Percentiles rank a stretch among this genome's conserved stretches.
These are phyloP conservation scores for Neolamprologus cancellatus DNA, from an alignment of 2,113 vertebrate species.

Conservation along the genomic window DNA sequence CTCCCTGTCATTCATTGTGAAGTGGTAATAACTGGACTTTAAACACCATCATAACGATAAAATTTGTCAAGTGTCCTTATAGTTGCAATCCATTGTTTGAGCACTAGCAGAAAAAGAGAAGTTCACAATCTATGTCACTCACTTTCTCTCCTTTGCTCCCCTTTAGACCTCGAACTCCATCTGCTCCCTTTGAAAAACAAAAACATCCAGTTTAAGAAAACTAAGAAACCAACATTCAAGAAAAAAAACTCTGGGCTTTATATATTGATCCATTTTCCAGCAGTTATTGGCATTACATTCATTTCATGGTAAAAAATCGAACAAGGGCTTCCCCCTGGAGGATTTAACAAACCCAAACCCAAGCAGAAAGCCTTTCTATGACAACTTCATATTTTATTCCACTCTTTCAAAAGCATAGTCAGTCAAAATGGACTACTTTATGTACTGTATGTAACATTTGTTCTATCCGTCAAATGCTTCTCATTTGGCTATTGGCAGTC, in stretches of 20 bases:
- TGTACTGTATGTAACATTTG: conserved; percentile 5
- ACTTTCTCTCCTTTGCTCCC: conserved; percentile 90
- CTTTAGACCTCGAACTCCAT: conserved; percentile 83
- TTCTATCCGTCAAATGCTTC: conserved; percentile 25
- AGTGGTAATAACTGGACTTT: not conserved
- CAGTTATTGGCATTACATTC: conserved; percentile 17
- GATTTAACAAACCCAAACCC: not conserved
- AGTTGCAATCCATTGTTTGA: not conserved
- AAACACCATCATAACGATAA: not conserved
- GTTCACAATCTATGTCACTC: conserved; percentile 14
- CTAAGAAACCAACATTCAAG: not conserved
- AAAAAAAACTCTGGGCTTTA: not conserved
- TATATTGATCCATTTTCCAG: not conserved
- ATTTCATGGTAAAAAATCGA: not conserved
- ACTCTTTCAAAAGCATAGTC: not conserved
- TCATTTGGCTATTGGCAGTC: conserved; percentile 9
- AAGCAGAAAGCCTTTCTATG: not conserved
- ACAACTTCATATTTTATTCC: not conserved
- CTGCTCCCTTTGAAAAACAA: conserved; percentile 76
- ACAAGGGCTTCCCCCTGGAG: not conserved
- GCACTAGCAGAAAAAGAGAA: not conserved
- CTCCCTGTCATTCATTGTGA: conserved; percentile 72
- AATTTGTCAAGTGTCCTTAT: not conserved
- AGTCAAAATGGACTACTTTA: not conserved
- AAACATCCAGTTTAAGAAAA: not conserved